Conservation (phyloP, 2,797 vertebrate genomes). For the Nannoperca australis region DNA sequence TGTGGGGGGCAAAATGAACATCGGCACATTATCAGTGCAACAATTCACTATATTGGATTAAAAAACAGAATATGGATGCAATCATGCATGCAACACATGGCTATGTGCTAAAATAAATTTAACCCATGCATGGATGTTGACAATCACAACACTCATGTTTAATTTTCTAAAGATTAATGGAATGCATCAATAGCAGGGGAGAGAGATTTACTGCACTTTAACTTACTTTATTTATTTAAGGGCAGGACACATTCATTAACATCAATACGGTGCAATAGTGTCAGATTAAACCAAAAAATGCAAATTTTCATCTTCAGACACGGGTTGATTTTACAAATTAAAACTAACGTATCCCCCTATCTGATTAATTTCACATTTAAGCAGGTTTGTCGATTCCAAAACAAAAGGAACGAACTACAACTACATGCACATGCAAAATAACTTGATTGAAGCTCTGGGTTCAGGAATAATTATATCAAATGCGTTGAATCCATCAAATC, state of each 20-base stretch:
- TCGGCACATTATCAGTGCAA: slow-evolving; percentile 34
- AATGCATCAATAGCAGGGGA: slow-evolving; percentile 7
- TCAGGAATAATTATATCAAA: neutral
- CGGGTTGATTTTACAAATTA: neutral
- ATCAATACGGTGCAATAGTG: neutral
- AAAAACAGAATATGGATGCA: slow-evolving; percentile 46
- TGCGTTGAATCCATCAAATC: slow-evolving; percentile 2
- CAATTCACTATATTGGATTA: slow-evolving; percentile 50
- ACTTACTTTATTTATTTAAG: neutral
- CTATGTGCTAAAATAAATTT: slow-evolving; percentile 25
- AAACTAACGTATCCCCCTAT: neutral
- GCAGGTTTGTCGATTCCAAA: neutral
- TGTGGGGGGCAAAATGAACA: slow-evolving; percentile 28
- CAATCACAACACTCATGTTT: neutral
- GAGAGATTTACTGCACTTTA: neutral
- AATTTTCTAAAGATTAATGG: slow-evolving; percentile 26
- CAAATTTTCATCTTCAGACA: neutral
- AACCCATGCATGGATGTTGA: slow-evolving; percentile 11
- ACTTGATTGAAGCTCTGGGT: neutral
- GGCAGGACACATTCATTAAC: neutral
- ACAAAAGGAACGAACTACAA: neutral
- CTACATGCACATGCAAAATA: neutral
- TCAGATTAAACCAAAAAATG: neutral
- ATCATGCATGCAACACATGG: slow-evolving; percentile 42
- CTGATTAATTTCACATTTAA: neutral